Percentiles rank a stretch among this genome's conserved stretches.
These are phyloP conservation scores for Enteromius mattozi DNA, from an alignment of 2,797 vertebrate species.

Conservation along the genomic window DNA sequence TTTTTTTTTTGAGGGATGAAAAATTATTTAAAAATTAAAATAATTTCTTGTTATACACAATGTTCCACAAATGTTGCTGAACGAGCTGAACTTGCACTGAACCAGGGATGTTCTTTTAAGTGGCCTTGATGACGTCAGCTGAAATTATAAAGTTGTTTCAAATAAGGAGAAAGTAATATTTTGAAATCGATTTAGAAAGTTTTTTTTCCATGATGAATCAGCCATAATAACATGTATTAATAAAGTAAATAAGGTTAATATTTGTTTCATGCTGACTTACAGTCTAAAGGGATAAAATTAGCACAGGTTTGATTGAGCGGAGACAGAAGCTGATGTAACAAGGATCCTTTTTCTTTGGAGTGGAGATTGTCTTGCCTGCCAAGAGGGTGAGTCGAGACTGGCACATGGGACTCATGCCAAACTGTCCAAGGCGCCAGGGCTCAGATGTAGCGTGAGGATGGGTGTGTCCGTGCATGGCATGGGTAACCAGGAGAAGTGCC, in stretches of 20 bases:
- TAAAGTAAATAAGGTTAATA: background rate
- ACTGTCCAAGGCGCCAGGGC: constrained; percentile 64
- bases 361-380: constrained; percentile 60
- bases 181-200: background rate
- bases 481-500: constrained; percentile 52
- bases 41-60: background rate
- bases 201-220: background rate
- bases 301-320: constrained; percentile 59
- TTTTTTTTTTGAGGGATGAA: background rate
- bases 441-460: constrained; percentile 56
- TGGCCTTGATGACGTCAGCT: background rate
- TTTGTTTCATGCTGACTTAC: constrained; percentile 2
- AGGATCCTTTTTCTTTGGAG: constrained; percentile 30
- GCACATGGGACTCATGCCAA: constrained; percentile 69
- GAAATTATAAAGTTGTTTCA: background rate
- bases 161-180: background rate
- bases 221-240: no score
- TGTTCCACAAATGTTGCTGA: background rate
- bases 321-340: constrained; percentile 69
- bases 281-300: constrained; percentile 53
- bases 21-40: no score
- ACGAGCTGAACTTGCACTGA: background rate
- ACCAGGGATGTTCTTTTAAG: background rate
- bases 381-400: constrained; percentile 69
- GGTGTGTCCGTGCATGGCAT: constrained; percentile 64